Conservation (phyloP, 2,113 vertebrate species). For the Pogona vitticeps region DNA sequence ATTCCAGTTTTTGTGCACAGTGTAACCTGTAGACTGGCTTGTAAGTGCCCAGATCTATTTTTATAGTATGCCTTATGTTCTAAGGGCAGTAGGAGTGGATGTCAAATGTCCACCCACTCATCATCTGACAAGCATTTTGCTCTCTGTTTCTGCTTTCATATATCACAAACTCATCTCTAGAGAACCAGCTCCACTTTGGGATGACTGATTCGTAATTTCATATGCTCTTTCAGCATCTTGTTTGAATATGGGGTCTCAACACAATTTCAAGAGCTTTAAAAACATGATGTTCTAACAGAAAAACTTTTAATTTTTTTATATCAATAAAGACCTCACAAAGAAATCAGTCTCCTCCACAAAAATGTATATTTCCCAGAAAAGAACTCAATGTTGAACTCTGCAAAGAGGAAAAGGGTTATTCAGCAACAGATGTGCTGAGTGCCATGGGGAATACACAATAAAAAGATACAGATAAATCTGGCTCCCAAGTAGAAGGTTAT, state of each 20-base stretch:
- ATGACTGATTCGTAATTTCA: not conserved
- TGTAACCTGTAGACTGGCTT: not conserved
- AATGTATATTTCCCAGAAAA: not conserved
- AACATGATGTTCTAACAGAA: not conserved
- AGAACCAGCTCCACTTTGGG: too few relatives aligned
- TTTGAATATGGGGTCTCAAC: not conserved
- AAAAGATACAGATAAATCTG: not conserved
- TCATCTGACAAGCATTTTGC: not conserved
- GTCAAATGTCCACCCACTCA: not conserved
- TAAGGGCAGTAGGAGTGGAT: not conserved
- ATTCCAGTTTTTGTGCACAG: not conserved
- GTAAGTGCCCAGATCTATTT: not conserved
- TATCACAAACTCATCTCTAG: not conserved
- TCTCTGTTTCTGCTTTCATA: not conserved
- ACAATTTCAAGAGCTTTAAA: not conserved
- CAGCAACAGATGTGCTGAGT: not conserved
- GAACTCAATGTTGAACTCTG: not conserved
- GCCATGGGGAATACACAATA: not conserved
- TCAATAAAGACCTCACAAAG: not conserved
- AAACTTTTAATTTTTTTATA: conserved; percentile 2
- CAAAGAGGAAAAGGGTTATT: not conserved
- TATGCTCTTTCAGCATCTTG: not conserved
- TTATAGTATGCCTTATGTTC: not conserved
- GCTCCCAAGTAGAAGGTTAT: not conserved
- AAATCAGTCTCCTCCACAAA: not conserved